These are phyloP conservation scores for Tragelaphus oryx DNA, from an alignment of 2,797 vertebrate species.

Conservation along the genomic window DNA sequence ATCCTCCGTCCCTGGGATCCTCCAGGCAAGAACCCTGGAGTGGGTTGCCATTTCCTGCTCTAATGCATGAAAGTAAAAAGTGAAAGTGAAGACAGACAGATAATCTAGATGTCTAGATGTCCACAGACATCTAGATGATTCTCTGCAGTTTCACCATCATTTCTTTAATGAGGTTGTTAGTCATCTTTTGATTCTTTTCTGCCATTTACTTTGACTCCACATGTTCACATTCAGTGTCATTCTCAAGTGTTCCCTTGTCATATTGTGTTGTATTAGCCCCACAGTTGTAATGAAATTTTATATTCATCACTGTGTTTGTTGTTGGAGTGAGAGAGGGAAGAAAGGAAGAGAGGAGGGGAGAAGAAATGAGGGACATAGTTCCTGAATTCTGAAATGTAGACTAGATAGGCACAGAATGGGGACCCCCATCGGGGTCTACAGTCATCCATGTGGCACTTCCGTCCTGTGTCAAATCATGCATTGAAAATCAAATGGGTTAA, in stretches of 20 bases:
- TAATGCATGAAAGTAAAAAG: background rate
- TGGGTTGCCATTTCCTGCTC: background rate
- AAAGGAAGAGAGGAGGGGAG: background rate
- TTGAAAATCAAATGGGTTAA: background rate
- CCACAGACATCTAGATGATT: background rate
- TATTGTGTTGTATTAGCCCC: too few relatives aligned
- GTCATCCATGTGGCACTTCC: too few relatives aligned
- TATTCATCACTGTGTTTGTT: background rate
- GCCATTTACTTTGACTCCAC: background rate
- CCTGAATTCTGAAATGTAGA: background rate
- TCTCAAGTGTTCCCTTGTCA: background rate
- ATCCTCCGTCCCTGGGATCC: background rate
- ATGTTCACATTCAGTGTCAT: background rate
- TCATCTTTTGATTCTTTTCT: background rate
- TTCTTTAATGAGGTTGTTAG: background rate
- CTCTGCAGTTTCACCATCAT: background rate
- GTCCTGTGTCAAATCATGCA: background rate
- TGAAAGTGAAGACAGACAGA: background rate
- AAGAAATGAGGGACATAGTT: background rate
- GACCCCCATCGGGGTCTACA: rapidly evolving
- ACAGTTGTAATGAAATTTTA: background rate
- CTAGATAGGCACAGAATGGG: background rate
- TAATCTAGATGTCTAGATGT: too few relatives aligned
- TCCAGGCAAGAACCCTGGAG: background rate
- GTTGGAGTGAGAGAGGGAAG: background rate